Evolutionary conservation across 2,113 vertebrate species (phyloP).

Genomic region (Microtus oregoni): DNA sequence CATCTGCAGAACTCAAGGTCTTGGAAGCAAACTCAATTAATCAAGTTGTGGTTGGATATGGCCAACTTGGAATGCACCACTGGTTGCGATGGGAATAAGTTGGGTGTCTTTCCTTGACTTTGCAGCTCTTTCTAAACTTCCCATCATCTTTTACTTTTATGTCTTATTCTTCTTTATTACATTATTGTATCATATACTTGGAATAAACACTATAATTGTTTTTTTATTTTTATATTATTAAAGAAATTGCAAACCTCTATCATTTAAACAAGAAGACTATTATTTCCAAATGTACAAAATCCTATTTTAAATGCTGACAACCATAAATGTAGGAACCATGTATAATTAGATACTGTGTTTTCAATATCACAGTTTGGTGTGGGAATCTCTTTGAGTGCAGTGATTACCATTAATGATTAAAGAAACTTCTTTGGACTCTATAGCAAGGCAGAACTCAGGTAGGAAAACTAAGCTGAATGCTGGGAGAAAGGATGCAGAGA

Average conservation of each 20-base stretch:
- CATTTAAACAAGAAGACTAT: neutral
- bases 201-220: neutral
- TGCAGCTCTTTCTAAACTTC: neutral
- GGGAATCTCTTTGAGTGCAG: too few species aligned
- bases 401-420: too few species aligned
- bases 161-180: neutral
- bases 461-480: too few species aligned
- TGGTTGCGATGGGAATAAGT: neutral
- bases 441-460: too few species aligned
- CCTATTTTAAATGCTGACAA: neutral
- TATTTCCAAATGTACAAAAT: neutral
- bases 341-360: neutral
- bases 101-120: neutral
- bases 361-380: neutral
- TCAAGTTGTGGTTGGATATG: neutral
- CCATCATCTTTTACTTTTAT: neutral
- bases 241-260: neutral
- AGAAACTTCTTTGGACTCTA: too few species aligned
- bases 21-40: neutral
- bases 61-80: neutral
- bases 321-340: neutral
- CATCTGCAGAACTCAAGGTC: neutral
- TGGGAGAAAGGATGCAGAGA: too few species aligned
- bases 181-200: neutral
- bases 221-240: neutral